A percentile compares a stretch with the other conserved stretches of the same genome.
Conservation (phyloP, 2,113 vertebrate species). For the Elephas maximus region DNA sequence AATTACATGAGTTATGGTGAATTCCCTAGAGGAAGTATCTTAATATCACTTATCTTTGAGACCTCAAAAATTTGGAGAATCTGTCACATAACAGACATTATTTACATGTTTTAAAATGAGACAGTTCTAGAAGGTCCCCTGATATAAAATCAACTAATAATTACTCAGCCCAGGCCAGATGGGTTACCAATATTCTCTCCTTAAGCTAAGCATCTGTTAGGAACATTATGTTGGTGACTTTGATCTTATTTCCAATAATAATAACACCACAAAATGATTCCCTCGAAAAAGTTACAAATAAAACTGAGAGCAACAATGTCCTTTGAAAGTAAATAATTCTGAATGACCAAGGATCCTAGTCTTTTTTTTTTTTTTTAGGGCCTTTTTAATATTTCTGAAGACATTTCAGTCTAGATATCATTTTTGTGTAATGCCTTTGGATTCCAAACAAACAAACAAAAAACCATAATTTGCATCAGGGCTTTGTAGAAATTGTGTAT, state of each 20-base stretch:
- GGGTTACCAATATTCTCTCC: not conserved
- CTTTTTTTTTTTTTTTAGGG: not conserved
- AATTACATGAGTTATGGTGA: not conserved
- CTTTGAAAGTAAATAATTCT: not conserved
- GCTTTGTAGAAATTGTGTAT: not conserved
- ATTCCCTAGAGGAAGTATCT: not conserved
- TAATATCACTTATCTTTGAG: not conserved
- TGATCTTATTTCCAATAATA: not conserved
- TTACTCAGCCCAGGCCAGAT: not conserved
- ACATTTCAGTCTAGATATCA: not conserved
- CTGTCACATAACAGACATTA: not conserved
- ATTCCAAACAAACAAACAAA: not conserved
- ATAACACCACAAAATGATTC: not conserved
- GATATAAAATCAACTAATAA: not conserved
- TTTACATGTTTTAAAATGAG: slow-evolving; percentile 14
- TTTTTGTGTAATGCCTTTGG: slow-evolving; percentile 33
- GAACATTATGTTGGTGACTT: not conserved
- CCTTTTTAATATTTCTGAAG: not conserved
- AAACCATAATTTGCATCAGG: not conserved
- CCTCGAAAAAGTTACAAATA: not conserved
- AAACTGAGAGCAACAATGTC: not conserved
- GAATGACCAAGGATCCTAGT: not conserved
- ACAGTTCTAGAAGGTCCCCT: not conserved
- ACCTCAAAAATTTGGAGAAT: not conserved
- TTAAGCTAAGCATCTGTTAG: not conserved